Base-by-base conservation (phyloP, 64 coral and sea anemone species). In the Porites lutea region DNA sequence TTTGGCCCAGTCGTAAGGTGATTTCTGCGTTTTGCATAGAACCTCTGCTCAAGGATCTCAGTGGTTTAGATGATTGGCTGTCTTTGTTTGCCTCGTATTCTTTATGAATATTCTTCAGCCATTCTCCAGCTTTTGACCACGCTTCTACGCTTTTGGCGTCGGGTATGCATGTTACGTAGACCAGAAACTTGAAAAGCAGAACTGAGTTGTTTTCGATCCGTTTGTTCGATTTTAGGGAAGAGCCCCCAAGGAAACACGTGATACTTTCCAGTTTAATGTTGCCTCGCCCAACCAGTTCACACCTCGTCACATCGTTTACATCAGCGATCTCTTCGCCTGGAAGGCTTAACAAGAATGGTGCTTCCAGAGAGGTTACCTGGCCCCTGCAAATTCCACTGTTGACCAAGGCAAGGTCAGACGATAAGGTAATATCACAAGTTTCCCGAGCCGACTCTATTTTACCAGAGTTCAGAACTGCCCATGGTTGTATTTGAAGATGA, bases 381-480 rank as follows among this genome's bases (percentile, higher is more conserved):
- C 66, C 78, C 44, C 65, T 82, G 70, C 89, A 91, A 83, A 74
- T 91, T 23, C 89, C 89, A 74, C 89, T 91, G 89, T 91, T 91
- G 18, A 91, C 79, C 55, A 91, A 83, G 8, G 89, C 79, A 74
- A 91, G 79, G 70, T 75, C 66, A 48, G 89, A 91, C 19, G 66
- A 82, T 23, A 91, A 75, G 49, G 49, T 59, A 91, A 91, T 51
- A 48, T 50, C 22, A 13, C 63, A 91, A 14, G 19, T 14, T 74
- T 91, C 68, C 66, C 67, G 66, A 54, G 3, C 78, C 20, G 89
- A 91, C 7, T 91, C 67, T 73, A 91, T 91, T 62, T 70, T 71
- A 91, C 89, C 89, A 83, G 78, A 83, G 89, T 91, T 91, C n/a
- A 91, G 51, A 59, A 91, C 6, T 83, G 89, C 89, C 89, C 89